Conservation (phyloP, 2,797 vertebrate species). For the Poliocrania exsul region DNA sequence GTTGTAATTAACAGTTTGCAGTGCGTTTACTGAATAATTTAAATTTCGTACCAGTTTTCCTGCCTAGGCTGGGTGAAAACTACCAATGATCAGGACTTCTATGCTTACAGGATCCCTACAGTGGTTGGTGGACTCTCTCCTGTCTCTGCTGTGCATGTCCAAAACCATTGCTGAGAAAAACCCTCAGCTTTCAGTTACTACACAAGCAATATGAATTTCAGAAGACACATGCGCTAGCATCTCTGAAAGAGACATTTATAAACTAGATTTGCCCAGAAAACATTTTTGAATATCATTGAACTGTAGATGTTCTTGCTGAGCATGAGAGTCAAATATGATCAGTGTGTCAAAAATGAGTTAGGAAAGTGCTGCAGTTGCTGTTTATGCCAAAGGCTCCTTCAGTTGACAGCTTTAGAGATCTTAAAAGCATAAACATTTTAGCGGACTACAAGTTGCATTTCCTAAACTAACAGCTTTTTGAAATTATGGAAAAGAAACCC, state of each 20-base stretch:
- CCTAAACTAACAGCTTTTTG: conserved; percentile 11
- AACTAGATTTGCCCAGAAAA: not conserved
- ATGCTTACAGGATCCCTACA: not conserved
- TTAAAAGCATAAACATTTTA: conserved; percentile 53
- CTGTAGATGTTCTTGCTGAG: not conserved
- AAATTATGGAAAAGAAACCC: conserved; percentile 36
- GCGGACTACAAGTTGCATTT: conserved; percentile 37
- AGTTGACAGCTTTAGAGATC: conserved; percentile 20
- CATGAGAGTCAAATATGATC: not conserved
- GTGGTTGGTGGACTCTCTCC: not conserved
- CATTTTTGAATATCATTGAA: not conserved
- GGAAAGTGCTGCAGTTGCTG: not conserved
- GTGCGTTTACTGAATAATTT: not conserved
- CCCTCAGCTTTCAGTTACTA: not conserved
- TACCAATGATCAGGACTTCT: not conserved
- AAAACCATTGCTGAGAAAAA: not conserved
- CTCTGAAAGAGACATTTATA: not conserved
- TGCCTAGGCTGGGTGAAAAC: not conserved
- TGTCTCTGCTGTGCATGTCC: not conserved
- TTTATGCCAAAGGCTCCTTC: conserved; percentile 25
- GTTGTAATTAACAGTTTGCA: not conserved
- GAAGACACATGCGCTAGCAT: not conserved
- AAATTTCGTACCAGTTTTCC: not conserved
- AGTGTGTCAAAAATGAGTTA: not conserved
- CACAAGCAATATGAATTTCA: not conserved